Evolutionary conservation across 2,888 invertebrate genomes (phyloP), one percentile per base, ranked within the genome.

Genomic region (Andricus curvator): DNA sequence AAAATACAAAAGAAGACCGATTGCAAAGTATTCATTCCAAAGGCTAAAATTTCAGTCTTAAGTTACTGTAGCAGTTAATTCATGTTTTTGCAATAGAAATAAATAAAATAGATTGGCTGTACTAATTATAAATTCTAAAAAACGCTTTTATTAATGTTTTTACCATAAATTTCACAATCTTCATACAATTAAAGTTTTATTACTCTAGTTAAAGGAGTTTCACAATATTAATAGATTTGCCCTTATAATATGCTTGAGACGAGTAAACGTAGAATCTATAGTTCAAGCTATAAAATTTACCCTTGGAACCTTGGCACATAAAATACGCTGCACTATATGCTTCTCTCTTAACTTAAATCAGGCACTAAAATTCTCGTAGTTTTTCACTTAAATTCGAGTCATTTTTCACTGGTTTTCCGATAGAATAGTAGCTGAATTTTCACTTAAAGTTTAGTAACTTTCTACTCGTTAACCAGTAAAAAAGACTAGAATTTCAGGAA

Each of bases 191-290:
- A 33, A 29, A n/a, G 70, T 48, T 70, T 70, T 70, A 70, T 51
- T 33, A 70, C n/a, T 51, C 70, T 48, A 48, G 33, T 70, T 70
- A 25, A 25, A 70, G 48, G 8, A 48, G 70, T 70, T 70, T 48
- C 70, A 29, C 70, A 70, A 70, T 51, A 70, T 44, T 48, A 70
- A 44, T n/a, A n/a, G 20, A 74, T 37, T 74, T 20, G 56, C 20
- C 33, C 25, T 44, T 51, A 25, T 70, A 70, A 25, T 29, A 44
- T 48, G 20, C 48, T 70, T 20, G 0, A n/a, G n/a, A 56, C n/a
- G n/a, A 56, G 56, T 56, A 56, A 74, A 56, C 56, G 33, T 74
- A 56, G 74, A 74, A 56, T 74, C 74, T 56, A 25, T 25, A 56
- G 29, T n/a, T 33, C 56, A 70, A 48, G 25, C 68, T 51, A 70